phyloP scores from a whole-genome alignment of 2,797 vertebrate species.

The Ambastaia sidthimunki region DNA sequence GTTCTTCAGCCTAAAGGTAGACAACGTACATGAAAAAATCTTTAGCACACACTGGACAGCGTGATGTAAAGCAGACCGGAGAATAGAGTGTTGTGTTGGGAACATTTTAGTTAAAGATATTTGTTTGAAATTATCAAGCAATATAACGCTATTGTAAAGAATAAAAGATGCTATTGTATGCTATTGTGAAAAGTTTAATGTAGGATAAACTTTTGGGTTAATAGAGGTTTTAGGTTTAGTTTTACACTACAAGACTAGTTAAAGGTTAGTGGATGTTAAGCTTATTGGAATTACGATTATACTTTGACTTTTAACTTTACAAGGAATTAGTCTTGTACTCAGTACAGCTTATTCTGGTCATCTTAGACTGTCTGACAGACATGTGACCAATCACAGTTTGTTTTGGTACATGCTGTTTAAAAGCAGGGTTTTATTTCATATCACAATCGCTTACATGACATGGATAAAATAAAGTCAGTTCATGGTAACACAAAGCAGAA shows the following conservation, averaged over 20 bases:
- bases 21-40: neutral
- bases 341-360: neutral
- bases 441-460: too few species aligned
- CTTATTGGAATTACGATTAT: too few species aligned
- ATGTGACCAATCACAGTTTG: too few species aligned
- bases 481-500: neutral
- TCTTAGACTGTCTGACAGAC: neutral
- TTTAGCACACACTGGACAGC: neutral
- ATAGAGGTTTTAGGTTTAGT: neutral
- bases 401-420: too few species aligned
- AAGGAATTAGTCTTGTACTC: neutral
- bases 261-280: too few species aligned
- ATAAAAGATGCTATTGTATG: neutral
- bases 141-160: neutral
- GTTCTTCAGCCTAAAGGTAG: slow-evolving; percentile 6
- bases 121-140: neutral
- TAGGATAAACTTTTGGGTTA: neutral
- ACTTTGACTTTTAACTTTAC: too few species aligned
- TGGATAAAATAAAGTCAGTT: too few species aligned
- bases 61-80: neutral
- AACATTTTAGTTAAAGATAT: too few species aligned
- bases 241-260: neutral
- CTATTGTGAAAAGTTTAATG: neutral
- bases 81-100: neutral
- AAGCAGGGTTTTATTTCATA: too few species aligned